Evolutionary conservation across 2,888 invertebrate species (phyloP).

Genomic region (Laspeyria flexula): DNA sequence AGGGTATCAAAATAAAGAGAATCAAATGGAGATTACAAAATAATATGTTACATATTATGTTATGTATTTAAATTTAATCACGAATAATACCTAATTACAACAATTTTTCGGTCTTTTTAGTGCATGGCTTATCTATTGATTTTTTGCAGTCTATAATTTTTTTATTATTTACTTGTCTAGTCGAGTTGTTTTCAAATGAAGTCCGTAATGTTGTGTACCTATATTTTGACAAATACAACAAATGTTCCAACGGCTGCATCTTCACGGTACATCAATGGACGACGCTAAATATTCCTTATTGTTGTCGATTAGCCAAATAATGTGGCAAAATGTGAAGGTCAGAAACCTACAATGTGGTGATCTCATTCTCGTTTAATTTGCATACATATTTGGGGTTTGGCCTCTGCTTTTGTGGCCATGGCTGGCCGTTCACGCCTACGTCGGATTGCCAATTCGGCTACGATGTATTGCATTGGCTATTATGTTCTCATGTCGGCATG

Average conservation of each 20-base stretch:
- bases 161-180: no score
- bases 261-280: background rate
- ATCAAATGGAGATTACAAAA: no score
- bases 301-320: conserved; percentile 35
- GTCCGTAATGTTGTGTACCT: no score
- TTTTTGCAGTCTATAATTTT: no score
- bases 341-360: conserved; percentile 58
- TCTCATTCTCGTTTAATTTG: conserved; percentile 69
- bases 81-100: no score
- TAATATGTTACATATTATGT: no score
- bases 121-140: no score
- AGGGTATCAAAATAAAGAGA: no score
- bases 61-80: no score
- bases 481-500: conserved; percentile 8
- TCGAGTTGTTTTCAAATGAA: no score
- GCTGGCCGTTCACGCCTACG: conserved; percentile 47
- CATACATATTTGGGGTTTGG: conserved; percentile 69
- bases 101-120: no score
- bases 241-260: background rate
- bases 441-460: conserved; percentile 13
- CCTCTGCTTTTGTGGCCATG: conserved; percentile 52
- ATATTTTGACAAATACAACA: no score
- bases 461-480: conserved; percentile 19
- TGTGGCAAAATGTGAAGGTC: conserved; percentile 45
- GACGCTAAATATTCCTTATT: conserved; percentile 14